phyloP scores from a whole-genome alignment of 37 sponge, comb jelly and placozoan genomes.

The Halisarca cf. caerulea region DNA sequence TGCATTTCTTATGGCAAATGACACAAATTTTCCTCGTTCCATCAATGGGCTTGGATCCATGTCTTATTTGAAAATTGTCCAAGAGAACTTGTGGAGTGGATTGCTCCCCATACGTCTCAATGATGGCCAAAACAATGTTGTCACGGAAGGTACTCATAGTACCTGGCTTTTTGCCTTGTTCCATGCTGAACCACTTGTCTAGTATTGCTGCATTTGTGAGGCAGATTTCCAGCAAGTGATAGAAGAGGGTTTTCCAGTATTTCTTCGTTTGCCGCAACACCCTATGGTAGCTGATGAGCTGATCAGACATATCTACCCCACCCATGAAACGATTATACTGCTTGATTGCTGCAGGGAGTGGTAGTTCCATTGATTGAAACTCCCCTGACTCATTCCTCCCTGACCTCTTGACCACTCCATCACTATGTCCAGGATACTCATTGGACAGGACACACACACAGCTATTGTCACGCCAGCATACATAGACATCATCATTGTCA shows the following conservation, averaged over 20 bases:
- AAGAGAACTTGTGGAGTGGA: no score
- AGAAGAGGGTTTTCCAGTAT: slow-evolving; percentile 37
- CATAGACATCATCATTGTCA: neutral
- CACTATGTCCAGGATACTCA: neutral
- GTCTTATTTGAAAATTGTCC: neutral
- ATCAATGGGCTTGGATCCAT: neutral
- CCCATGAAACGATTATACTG: slow-evolving; percentile 14
- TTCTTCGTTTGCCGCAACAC: slow-evolving; percentile 7
- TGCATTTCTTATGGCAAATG: neutral
- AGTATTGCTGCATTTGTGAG: neutral
- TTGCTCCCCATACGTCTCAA: neutral
- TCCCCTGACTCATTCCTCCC: neutral
- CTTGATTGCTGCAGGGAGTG: neutral
- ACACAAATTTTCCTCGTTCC: neutral
- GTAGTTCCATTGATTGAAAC: neutral
- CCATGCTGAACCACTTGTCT: neutral
- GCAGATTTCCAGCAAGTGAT: slow-evolving; percentile 10
- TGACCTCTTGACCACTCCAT: neutral
- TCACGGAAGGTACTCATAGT: neutral
- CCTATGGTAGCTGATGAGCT: neutral
- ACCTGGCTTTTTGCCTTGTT: neutral
- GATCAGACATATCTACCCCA: slow-evolving; percentile 29
- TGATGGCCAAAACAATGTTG: neutral
- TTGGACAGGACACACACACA: slow-evolving; percentile 17
- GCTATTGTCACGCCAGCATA: slow-evolving; percentile 12